Evolutionary conservation across 2,113 vertebrate genomes (phyloP).

Genomic region (Corythornis vintsioides): DNA sequence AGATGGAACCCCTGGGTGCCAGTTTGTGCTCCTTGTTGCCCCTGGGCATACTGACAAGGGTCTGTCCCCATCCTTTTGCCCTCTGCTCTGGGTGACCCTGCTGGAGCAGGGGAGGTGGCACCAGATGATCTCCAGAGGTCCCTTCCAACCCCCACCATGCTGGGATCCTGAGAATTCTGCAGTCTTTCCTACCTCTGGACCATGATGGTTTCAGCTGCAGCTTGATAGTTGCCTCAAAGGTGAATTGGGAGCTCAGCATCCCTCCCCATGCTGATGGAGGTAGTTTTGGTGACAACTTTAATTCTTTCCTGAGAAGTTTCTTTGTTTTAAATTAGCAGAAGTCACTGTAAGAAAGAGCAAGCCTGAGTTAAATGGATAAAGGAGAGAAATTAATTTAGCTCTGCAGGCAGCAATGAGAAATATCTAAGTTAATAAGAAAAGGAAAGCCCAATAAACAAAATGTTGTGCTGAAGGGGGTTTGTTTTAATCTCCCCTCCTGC

Average conservation of each 20-base stretch:
- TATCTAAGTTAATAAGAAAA: background rate
- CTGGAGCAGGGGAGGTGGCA: too few species aligned
- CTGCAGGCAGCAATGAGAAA: background rate
- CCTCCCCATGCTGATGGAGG: too few species aligned
- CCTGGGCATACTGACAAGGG: too few species aligned
- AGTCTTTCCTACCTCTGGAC: too few species aligned
- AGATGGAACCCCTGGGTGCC: too few species aligned
- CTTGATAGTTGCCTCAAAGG: too few species aligned
- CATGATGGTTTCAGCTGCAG: too few species aligned
- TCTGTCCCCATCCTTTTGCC: too few species aligned
- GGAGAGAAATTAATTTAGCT: background rate
- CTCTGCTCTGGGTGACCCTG: too few species aligned
- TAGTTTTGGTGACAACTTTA: background rate
- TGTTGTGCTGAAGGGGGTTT: background rate
- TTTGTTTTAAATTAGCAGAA: background rate
- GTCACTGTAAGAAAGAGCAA: rapidly evolving
- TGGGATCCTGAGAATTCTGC: background rate
- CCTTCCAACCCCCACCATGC: too few species aligned
- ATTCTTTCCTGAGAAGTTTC: background rate
- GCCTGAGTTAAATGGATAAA: background rate
- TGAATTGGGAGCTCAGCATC: background rate
- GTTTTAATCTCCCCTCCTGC: background rate
- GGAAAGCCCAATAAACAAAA: background rate
- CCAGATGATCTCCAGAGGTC: too few species aligned
- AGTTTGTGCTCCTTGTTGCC: too few species aligned